phyloP scores from a whole-genome alignment of 2,113 vertebrate species.

The Emydocephalus ijimae region DNA sequence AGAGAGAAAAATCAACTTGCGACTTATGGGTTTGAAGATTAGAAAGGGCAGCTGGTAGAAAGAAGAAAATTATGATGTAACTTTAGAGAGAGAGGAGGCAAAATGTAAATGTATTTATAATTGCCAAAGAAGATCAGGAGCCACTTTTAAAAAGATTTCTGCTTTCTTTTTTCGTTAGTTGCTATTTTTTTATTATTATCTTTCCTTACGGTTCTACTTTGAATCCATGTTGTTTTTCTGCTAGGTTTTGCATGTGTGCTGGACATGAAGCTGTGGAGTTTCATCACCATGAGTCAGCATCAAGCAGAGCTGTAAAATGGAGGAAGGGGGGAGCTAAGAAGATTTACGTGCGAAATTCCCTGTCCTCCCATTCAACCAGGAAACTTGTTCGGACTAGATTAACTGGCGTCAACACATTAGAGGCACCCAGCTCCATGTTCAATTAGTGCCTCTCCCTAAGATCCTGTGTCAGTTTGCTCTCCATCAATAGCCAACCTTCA shows the following conservation, averaged over 20 bases:
- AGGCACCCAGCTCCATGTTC: neutral
- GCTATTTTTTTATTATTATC: neutral
- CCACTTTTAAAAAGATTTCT: neutral
- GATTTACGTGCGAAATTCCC: neutral
- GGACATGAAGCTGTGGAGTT: neutral
- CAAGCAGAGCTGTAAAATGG: neutral
- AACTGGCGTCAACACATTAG: neutral
- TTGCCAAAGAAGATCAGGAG: neutral
- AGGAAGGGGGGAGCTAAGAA: no score
- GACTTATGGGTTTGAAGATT: neutral
- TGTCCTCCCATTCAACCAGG: neutral
- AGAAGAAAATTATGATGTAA: neutral
- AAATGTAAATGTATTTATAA: neutral
- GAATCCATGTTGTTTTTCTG: neutral
- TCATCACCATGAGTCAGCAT: conserved; percentile 16
- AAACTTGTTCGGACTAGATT: conserved; percentile 7
- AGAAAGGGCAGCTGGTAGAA: neutral
- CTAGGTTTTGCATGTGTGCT: neutral
- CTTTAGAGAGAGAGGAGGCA: neutral
- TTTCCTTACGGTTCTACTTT: neutral
- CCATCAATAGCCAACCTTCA: neutral
- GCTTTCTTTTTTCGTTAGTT: neutral
- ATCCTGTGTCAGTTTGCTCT: neutral
- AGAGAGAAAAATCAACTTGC: neutral
- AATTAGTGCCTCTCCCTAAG: neutral